Evolutionary conservation across 35 echinoderm and acorn worm species (phyloP), one percentile per base, ranked within the genome.

Genomic region (Lytechinus pictus): DNA sequence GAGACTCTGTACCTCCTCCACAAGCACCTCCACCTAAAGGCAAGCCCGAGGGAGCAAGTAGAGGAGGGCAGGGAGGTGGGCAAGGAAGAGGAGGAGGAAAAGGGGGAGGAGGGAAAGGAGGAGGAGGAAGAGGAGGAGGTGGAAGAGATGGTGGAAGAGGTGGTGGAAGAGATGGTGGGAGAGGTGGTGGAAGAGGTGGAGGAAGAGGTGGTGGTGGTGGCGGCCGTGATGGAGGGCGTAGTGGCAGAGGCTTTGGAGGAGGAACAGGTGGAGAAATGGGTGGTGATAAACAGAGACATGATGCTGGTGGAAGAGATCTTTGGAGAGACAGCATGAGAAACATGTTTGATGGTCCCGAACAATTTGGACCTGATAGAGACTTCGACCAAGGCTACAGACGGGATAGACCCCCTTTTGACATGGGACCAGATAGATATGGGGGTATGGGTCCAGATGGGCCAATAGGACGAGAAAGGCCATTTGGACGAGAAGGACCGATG

Each of bases 401-500:
- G 66, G 66, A 79, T 79, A 79, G 66, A 79, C 66, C 66, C 19
- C 66, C 66, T 79, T 79, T 19, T 90, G 88, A 90, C 88, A 29
- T 90, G 88, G 88, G 88, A 51, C 88, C 88, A 52, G 61, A 71
- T 71, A 71, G 61, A 71, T 21, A 44, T 44, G 2, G 33, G 33
- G 33, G 33, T 44, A 44, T 44, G 33, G 33, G 33, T 44, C 33
- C 33, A 44, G 33, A 44, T 44, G 33, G 33, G 33, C 33, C 33
- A 44, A 44, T 44, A 2, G 33, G 33, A 44, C 33, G 33, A 44
- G 33, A 44, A 44, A 44, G 33, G 33, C 33, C 33, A 44, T 44
- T 44, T 44, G 33, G 33, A 44, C 33, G 33, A 44, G 33, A 44
- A 44, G 33, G 33, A 44, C 33, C 2, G 33, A 44, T 44, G 33